Evolutionary conservation across 2,113 vertebrate genomes (phyloP).

Genomic region (Osmerus eperlanus): DNA sequence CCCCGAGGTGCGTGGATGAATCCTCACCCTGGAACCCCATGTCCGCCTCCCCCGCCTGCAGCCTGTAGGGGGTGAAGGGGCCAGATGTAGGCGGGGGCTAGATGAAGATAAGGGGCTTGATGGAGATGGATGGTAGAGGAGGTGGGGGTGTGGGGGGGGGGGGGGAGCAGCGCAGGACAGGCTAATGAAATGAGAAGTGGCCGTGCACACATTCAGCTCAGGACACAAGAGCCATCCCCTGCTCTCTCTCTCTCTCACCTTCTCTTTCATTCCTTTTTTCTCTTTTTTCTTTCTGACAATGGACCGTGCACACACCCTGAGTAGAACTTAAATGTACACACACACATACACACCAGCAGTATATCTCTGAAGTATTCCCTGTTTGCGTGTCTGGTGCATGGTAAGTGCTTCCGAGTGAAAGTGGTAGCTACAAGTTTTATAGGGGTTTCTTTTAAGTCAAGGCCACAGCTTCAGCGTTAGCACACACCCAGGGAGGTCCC

Average conservation of each 20-base stretch:
- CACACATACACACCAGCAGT: neutral
- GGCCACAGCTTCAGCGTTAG: slow-evolving; percentile 13
- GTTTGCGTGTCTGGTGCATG: too few relatives aligned
- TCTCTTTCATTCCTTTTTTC: too few relatives aligned
- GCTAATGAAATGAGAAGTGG: slow-evolving; percentile 71
- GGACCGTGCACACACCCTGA: too few relatives aligned
- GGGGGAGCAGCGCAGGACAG: neutral
- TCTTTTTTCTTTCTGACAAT: too few relatives aligned
- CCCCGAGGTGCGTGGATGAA: neutral
- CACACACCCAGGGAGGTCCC: neutral
- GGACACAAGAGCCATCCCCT: too few relatives aligned
- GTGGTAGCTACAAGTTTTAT: neutral
- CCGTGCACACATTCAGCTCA: slow-evolving; percentile 30
- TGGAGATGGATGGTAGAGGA: slow-evolving; percentile 62
- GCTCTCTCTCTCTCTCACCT: too few relatives aligned
- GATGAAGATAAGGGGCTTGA: slow-evolving; percentile 65
- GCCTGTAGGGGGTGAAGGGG: slow-evolving; percentile 1
- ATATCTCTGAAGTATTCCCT: too few relatives aligned
- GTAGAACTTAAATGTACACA: neutral
- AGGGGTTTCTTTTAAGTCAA: slow-evolving; percentile 3
- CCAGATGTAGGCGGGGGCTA: slow-evolving; percentile 56
- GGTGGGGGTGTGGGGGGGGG: neutral
- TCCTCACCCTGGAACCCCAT: neutral
- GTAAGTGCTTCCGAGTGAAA: too few relatives aligned
- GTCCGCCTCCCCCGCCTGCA: too few relatives aligned